Evolutionary conservation across 2,113 vertebrate genomes (phyloP), one percentile per base, ranked within the genome.

Genomic region (Malaclemys terrapin): DNA sequence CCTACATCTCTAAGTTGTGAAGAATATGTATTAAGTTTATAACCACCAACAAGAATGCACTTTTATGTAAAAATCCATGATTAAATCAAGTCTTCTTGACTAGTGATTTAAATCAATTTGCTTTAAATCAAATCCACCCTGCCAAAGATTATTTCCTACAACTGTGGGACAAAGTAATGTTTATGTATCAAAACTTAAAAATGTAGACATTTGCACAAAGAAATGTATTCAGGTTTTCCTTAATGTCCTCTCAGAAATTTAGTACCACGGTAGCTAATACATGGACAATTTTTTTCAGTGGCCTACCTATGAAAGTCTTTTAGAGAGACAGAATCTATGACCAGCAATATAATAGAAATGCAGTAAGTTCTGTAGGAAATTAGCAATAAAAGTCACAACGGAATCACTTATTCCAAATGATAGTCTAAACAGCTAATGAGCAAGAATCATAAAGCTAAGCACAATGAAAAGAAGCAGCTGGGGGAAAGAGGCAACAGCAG

Each of bases 381-480:
- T 69, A 62, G 69, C 87, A 82, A 82, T 72, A 69, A 84, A n/a
- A 82, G 50, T 47, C 35, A 82, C 2, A 45, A 82, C 22, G 6
- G 16, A 86, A 93, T 81, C 35, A 57, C 69, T 75, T 85, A 75
- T 89, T 91, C n/a, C 49, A 89, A 89, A 90, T 6, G 62, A 50
- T 79, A 69, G 80, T 38, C 38, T 22, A 42, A 76, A 76, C 24
- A 45, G 22, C 38, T 0, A 0, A 45, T 56, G 52, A 91, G 76
- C 16, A 88, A 75, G 27, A 94, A 85, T 2, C 8, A 95, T 20
- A 91, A 87, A 80, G 27, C 7, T 76, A 92, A 8, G 59, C 35
- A 69, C 4, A 81, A 47, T 22, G 88, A 92, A 89, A 91, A 85
- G 54, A 88, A 95, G 65, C 22, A 91, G 69, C 59, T 88, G 84